Base-by-base conservation (phyloP, 1,140 invertebrate species). In the Archivesica marissinica region DNA sequence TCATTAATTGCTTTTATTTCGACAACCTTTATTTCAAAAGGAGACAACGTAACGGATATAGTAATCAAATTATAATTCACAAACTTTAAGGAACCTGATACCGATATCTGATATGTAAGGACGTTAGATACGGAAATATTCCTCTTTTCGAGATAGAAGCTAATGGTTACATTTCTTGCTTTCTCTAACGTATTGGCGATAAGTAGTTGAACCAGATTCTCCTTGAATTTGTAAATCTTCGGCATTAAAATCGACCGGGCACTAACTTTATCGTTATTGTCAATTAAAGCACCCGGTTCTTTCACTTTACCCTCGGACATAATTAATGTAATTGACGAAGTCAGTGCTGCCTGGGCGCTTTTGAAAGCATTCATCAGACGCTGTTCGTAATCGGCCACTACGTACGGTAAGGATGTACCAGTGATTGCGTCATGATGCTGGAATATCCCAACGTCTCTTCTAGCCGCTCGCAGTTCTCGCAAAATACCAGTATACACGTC, bases 401-500 rank as follows among this genome's bases (percentile, higher is more conserved):
- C 86, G 28, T 61, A 39, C 25, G 82, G 77, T 38, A 83, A 66
- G 30, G 70, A 85, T 15, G 82, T 85, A 25, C 82, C 82, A 0
- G 82, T 85, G 11, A 85, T 85, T 9, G 74, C 82, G 30, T 85
- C 82, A 33, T 85, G 82, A 39, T 85, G 82, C 28, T 77, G 82
- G 39, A 68, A 85, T 4, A 85, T 70, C 11, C 82, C 82, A 56
- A 85, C 44, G 7, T 85, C 61, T 30, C 82, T 41, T 20, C 82
- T 77, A 3, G 82, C 82, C 0, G 39, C 23, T 13, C 82, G 39
- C n/a, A 85, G 38, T 17, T 77, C 47, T 25, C 41, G 30, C 17
- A 70, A 23, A 23, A 85, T 68, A 30, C 44, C 33, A 39, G 25
- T 52, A 23, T 68, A 66, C 13, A 28, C 15, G 7, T 70, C 25